Evolutionary conservation across 1,140 invertebrate genomes (phyloP), one percentile per base, ranked within the genome.

Genomic region (Drosophila truncata): DNA sequence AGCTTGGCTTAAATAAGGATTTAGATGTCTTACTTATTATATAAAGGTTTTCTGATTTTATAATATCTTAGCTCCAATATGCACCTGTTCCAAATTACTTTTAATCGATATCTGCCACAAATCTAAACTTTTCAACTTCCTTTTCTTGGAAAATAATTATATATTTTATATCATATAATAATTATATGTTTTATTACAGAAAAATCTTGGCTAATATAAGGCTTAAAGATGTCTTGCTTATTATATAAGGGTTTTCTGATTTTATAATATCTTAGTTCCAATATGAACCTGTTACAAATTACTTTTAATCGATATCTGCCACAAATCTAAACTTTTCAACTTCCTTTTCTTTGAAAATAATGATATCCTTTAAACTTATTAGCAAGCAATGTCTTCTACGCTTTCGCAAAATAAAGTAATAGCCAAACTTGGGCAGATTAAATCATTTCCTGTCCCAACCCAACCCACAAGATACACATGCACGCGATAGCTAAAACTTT

Each of bases 381-480:
- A 72, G 66, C 33, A 72, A 39, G 42, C 54, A 49, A 42, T 60
- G 63, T 42, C 75, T 61, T 35, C 16, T 31, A 29, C 49, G 33
- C 47, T 44, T 70, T 49, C 14, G 35, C 64, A 44, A 27, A 47
- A 47, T 41, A 78, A 70, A 55, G 63, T 49, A 41, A 72, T 57
- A 46, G 71, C 25, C 25, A 70, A 85, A 85, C 67, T 86, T 78
- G 67, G 44, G 49, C 67, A 88, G 82, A 88, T 88, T 80, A 87
- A 87, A 83, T 88, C 67, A 87, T 88, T 83, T 83, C 50, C 66
- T 47, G 49, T 44, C 67, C 49, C 49, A 80, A 74, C 47, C 60
- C 81, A 63, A 49, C 64, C 37, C 42, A 41, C 41, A 46, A 61
- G 20, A 71, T 44, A 58, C 55, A 55, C 57, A 58, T 47, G 52